Conservation (phyloP, 2,797 vertebrate genomes). For the Chelon labrosus region DNA sequence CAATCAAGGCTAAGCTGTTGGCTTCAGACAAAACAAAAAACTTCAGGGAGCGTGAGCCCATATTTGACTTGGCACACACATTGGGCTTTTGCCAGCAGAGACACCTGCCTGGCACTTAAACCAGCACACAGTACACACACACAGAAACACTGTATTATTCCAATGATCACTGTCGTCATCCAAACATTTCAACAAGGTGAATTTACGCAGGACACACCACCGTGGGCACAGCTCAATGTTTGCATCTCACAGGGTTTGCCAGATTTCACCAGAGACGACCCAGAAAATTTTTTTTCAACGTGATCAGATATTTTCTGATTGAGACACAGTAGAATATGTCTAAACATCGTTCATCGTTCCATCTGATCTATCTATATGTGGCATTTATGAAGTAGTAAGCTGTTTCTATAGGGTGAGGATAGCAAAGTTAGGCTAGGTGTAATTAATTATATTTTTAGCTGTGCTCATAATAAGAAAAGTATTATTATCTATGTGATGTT, state of each 20-base stretch:
- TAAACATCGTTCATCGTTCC: too few relatives aligned
- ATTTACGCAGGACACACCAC: conserved; percentile 29
- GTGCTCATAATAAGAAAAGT: too few relatives aligned
- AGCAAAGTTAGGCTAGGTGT: neutral
- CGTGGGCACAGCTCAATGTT: conserved; percentile 25
- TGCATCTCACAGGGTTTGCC: conserved; percentile 22
- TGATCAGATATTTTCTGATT: conserved; percentile 9
- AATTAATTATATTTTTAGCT: neutral
- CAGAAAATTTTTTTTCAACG: too few relatives aligned
- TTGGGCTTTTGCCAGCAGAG: conserved; percentile 20
- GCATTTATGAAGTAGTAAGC: neutral
- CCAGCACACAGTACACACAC: neutral
- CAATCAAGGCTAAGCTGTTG: neutral
- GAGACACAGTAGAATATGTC: neutral
- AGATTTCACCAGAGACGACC: conserved; percentile 13
- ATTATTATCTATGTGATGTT: neutral
- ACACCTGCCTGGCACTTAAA: conserved; percentile 16
- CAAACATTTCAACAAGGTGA: conserved; percentile 21
- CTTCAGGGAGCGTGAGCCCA: neutral
- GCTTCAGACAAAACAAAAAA: conserved; percentile 28
- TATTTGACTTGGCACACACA: conserved; percentile 34
- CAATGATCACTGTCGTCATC: conserved; percentile 11
- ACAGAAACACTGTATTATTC: neutral
- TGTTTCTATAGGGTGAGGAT: neutral
- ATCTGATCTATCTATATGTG: neutral